Conservation (phyloP, 2,113 vertebrate genomes). For the Edolisoma coerulescens region DNA sequence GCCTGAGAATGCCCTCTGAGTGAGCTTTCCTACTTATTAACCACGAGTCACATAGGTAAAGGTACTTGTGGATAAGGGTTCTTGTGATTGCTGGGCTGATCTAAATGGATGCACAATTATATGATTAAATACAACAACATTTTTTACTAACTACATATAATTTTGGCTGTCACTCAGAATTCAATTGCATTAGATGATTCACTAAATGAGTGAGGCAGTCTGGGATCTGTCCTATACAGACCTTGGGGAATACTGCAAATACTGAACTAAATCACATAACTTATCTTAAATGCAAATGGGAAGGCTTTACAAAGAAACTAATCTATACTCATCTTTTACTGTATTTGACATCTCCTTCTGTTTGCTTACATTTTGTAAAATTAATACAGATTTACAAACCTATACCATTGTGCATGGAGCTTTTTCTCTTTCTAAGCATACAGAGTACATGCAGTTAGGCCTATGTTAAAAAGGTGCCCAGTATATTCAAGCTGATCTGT, state of each 20-base stretch:
- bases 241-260: slow-evolving; percentile 9
- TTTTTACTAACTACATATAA: slow-evolving; percentile 49
- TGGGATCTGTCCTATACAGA: neutral
- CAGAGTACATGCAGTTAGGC: neutral
- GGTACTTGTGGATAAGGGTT: slow-evolving; percentile 31
- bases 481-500: neutral
- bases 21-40: neutral
- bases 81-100: slow-evolving; percentile 29
- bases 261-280: neutral
- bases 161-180: slow-evolving; percentile 45
- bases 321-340: neutral
- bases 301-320: neutral
- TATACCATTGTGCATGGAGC: neutral
- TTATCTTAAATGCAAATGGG: neutral
- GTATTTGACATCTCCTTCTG: neutral
- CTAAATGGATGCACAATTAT: slow-evolving; percentile 54
- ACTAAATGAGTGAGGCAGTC: slow-evolving; percentile 6
- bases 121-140: slow-evolving; percentile 44
- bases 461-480: neutral
- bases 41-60: neutral
- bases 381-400: neutral
- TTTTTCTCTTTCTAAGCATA: neutral
- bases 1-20: neutral
- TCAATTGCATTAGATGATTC: slow-evolving; percentile 49
- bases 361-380: neutral